phyloP scores from a whole-genome alignment of 2,797 vertebrate species.

The Kryptopterus vitreolus region DNA sequence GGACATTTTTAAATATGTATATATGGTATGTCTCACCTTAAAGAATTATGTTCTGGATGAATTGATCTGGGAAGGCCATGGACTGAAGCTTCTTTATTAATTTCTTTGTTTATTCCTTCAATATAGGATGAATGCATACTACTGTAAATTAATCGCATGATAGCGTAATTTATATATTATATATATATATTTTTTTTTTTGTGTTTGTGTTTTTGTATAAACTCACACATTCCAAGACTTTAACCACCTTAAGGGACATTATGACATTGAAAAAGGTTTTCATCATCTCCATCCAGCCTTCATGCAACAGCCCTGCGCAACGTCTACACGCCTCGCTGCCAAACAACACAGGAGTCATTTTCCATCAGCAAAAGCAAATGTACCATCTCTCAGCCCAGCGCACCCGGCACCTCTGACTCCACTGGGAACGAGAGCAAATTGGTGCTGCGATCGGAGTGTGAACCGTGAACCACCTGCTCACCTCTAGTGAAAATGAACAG shows the following conservation, averaged over 20 bases:
- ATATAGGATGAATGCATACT: too few relatives aligned
- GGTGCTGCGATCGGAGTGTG: constrained; percentile 32
- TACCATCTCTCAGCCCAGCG: constrained; percentile 7
- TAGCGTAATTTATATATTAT: too few relatives aligned
- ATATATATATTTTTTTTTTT: too few relatives aligned
- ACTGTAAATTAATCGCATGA: too few relatives aligned
- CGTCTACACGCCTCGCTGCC: not conserved
- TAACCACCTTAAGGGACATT: not conserved
- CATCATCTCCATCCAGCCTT: constrained; percentile 3
- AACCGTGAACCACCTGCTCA: constrained; percentile 39
- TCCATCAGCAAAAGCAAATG: constrained; percentile 27
- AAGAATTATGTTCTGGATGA: too few relatives aligned
- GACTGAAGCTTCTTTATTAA: too few relatives aligned
- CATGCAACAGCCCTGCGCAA: not conserved
- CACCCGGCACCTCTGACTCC: constrained; percentile 22
- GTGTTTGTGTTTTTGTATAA: too few relatives aligned
- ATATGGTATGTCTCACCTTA: too few relatives aligned
- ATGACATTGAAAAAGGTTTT: not conserved
- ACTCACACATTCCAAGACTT: not conserved
- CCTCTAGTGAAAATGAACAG: constrained; percentile 34
- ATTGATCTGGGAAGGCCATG: too few relatives aligned
- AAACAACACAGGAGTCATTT: constrained; percentile 13
- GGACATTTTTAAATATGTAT: too few relatives aligned
- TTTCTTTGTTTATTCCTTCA: too few relatives aligned
- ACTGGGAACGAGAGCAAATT: constrained; percentile 45